phyloP scores from a whole-genome alignment of 2,888 invertebrate species.

The Nebria salina region DNA sequence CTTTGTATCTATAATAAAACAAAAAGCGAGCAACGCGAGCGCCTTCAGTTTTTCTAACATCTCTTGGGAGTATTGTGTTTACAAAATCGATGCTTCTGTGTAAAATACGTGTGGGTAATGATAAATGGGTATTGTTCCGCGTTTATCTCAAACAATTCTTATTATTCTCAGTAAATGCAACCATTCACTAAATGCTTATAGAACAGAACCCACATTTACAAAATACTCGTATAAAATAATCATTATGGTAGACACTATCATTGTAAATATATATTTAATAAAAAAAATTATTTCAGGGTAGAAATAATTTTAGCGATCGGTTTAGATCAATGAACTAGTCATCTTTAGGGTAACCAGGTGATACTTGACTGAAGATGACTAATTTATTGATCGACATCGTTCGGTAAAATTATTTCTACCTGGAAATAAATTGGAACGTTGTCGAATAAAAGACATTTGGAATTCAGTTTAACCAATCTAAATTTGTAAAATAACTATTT shows the following conservation, averaged over 20 bases:
- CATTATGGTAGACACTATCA: background rate
- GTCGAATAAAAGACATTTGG: no score
- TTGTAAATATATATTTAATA: background rate
- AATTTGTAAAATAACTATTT: no score
- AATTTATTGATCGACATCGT: no score
- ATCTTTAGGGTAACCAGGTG: no score
- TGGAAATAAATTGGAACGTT: no score
- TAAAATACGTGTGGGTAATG: background rate
- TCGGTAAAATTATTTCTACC: no score
- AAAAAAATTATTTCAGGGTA: no score
- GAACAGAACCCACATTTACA: background rate
- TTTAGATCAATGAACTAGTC: no score
- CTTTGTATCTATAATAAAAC: background rate
- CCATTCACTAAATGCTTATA: background rate
- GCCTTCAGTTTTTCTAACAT: background rate
- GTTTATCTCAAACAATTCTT: background rate
- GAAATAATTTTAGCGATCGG: no score
- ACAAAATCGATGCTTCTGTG: background rate
- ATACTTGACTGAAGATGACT: no score
- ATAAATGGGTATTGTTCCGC: background rate
- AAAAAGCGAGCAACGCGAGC: background rate
- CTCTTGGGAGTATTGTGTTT: slow-evolving; percentile 1
- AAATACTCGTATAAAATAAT: background rate
- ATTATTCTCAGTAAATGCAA: background rate
- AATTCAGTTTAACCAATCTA: no score